Evolutionary conservation across 2,888 invertebrate species (phyloP).

Genomic region (Drosophila percnosoma): DNA sequence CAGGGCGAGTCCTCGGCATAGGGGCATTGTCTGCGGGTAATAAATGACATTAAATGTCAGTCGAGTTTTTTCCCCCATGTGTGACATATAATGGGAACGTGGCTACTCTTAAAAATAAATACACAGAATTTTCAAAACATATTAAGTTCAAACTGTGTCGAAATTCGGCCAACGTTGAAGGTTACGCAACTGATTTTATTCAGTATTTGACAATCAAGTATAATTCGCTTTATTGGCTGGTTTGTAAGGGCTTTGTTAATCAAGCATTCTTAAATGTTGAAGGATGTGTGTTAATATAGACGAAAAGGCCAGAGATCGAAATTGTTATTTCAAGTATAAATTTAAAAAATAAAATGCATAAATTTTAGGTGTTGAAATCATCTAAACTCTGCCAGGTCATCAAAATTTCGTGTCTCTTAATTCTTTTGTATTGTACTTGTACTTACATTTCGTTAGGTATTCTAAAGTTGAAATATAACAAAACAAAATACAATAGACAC

Average conservation of each 20-base stretch:
- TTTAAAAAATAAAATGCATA: neutral
- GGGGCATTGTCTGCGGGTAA: constrained; percentile 83
- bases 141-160: neutral
- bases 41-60: constrained; percentile 61
- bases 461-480: no score
- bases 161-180: neutral
- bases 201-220: neutral
- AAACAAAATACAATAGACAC: no score
- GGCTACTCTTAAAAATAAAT: neutral
- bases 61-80: constrained; percentile 24
- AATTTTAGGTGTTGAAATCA: neutral
- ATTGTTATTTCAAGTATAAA: neutral
- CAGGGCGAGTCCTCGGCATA: constrained; percentile 84
- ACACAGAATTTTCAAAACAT: neutral
- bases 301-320: fast-evolving
- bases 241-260: neutral
- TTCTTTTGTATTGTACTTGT: no score
- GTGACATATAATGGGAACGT: neutral
- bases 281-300: neutral
- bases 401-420: no score
- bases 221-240: neutral
- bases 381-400: no score
- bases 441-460: no score
- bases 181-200: neutral
- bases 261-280: neutral